Evolutionary conservation across 2,888 invertebrate genomes (phyloP), one percentile per base, ranked within the genome.

Genomic region (Lutraria lutraria): DNA sequence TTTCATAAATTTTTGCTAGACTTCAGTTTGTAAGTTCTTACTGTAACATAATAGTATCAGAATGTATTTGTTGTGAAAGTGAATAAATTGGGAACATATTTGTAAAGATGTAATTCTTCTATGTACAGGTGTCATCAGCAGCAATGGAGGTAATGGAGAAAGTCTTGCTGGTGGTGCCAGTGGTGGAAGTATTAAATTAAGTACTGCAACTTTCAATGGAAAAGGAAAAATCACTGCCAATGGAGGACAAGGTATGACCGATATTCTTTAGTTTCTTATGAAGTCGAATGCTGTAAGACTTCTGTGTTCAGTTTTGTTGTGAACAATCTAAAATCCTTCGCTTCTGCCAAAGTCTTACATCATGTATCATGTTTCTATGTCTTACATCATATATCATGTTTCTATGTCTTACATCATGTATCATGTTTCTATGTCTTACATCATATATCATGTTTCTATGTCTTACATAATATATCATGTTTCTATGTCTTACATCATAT

Each of bases 151-250:
- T 31, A 87, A 86, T 76, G 92, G 93, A 29, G 63, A 29, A 0
- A 87, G 80, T 56, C 90, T 83, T 3, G 87, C 93, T 43, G 95
- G 95, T 76, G 95, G 95, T 29, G 95, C 94, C 52, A 95, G 95
- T 90, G 95, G 95, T 53, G 95, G 95, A 31, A 94, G 94, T 84
- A 90, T 95, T 1, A 87, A 87, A 25, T 56, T 95, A 19, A 81
- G 83, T 2, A 91, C 95, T 19, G 83, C 53, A 3, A 81, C 56
- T 29, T 87, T 95, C 43, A 92, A 92, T 91, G 95, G 95, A 29
- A 93, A 91, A 68, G 95, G 95, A 19, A 87, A 60, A 15, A 72
- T 95, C 4, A 90, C 89, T 31, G 90, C 92, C 34, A 93, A 93
- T 89, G 95, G 95, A 54, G 95, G 95, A 68, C 86, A 84, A 89